Conservation (phyloP, 2,113 vertebrate genomes). For the Ictidomys tridecemlineatus region DNA sequence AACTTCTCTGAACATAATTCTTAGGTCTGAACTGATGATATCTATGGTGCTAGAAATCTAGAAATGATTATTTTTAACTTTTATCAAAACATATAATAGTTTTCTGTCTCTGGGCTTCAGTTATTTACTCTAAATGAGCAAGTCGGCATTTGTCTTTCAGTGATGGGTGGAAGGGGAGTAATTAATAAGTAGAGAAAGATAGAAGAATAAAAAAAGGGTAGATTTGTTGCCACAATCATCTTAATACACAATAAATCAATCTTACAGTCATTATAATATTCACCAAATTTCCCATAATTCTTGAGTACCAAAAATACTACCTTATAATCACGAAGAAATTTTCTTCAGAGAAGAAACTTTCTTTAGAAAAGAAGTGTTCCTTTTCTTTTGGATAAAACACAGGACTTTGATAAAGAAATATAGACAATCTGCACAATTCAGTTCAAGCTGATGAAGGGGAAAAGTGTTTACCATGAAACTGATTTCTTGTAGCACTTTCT, state of each 20-base stretch:
- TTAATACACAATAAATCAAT: not conserved
- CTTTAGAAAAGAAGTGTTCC: not conserved
- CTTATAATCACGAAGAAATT: not conserved
- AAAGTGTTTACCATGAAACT: not conserved
- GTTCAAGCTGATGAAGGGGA: not conserved
- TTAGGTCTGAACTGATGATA: not conserved
- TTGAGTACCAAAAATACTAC: not conserved
- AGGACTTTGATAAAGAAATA: not conserved
- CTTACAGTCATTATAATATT: not conserved
- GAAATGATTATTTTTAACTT: not conserved
- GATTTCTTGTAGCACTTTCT: not conserved
- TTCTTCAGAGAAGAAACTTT: not conserved
- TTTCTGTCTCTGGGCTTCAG: conserved; percentile 14
- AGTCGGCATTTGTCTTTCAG: not conserved
- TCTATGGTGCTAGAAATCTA: not conserved
- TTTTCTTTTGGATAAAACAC: not conserved
- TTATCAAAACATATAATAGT: not conserved
- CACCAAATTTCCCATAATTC: not conserved
- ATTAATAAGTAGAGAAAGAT: not conserved
- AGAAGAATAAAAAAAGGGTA: not conserved
- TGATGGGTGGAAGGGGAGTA: too few species aligned
- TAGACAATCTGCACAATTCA: not conserved
- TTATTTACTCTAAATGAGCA: not conserved
- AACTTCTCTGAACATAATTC: not conserved
- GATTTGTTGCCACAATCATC: not conserved